Evolutionary conservation across 2,113 vertebrate species (phyloP).

Genomic region (Trematocara zebra): DNA sequence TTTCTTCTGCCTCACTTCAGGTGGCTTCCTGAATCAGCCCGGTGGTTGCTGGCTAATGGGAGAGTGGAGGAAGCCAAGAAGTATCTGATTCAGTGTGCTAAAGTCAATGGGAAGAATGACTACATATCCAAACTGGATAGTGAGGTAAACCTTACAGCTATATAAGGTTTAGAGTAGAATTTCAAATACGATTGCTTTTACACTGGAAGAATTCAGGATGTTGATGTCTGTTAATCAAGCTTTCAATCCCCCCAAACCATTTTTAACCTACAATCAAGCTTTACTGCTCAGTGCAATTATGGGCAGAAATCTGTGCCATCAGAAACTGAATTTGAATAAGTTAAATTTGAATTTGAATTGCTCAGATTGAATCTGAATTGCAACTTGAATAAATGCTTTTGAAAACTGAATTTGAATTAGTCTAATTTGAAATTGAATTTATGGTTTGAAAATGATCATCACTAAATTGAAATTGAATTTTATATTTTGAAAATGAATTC

Average conservation of each 20-base stretch:
- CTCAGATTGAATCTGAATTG: no score
- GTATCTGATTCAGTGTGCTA: slow-evolving; percentile 48
- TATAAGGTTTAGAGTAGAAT: background rate
- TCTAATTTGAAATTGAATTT: no score
- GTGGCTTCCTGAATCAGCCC: slow-evolving; percentile 68
- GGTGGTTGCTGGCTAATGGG: slow-evolving; percentile 60
- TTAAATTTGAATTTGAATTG: no score
- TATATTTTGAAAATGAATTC: no score
- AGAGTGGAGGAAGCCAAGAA: slow-evolving; percentile 36
- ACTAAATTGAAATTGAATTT: no score
- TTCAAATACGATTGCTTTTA: background rate
- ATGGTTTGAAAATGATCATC: no score
- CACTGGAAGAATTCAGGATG: background rate
- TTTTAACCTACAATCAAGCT: background rate
- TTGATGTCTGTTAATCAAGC: background rate
- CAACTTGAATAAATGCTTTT: no score
- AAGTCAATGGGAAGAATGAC: slow-evolving; percentile 33
- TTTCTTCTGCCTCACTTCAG: background rate
- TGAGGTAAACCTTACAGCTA: slow-evolving; percentile 2
- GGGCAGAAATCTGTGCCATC: no score
- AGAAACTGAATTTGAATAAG: no score
- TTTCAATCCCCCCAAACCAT: background rate
- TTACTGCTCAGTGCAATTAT: background rate
- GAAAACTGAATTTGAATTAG: no score
- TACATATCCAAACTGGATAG: background rate